Conservation (phyloP, 2,797 vertebrate species). For the Geotrypetes seraphini region DNA sequence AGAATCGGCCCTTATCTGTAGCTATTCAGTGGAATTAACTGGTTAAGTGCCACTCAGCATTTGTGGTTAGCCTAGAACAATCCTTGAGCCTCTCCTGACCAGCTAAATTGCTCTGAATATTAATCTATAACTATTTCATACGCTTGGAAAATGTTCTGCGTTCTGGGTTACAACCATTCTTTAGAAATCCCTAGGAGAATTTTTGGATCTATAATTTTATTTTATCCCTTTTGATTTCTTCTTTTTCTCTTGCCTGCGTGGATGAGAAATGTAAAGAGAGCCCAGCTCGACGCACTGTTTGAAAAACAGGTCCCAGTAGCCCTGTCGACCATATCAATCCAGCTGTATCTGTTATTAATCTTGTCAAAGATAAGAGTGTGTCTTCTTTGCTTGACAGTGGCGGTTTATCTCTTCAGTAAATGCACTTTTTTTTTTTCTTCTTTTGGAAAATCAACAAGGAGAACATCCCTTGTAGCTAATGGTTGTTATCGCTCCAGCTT, state of each 20-base stretch:
- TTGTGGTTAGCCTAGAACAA: too few species aligned
- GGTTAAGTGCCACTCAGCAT: too few species aligned
- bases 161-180: too few species aligned
- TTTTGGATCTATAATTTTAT: too few species aligned
- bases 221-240: background rate
- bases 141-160: background rate
- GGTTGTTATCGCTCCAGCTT: constrained; percentile 35
- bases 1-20: too few species aligned
- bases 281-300: constrained; percentile 2
- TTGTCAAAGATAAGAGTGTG: constrained; percentile 19
- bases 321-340: background rate
- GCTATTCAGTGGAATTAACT: too few species aligned
- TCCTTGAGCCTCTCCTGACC: too few species aligned
- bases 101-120: too few species aligned
- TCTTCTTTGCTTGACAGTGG: constrained; percentile 27
- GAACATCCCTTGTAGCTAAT: constrained; percentile 30
- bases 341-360: constrained; percentile 21
- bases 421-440: constrained; percentile 28
- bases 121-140: background rate
- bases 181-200: too few species aligned
- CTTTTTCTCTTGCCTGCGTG: background rate
- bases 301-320: too few species aligned
- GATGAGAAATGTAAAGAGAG: background rate
- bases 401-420: constrained; percentile 39
- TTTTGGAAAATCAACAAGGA: constrained; percentile 40